Percentiles rank a stretch among this genome's conserved stretches.
Conservation (phyloP, 2,113 vertebrate species). For the Gymnogyps californianus region DNA sequence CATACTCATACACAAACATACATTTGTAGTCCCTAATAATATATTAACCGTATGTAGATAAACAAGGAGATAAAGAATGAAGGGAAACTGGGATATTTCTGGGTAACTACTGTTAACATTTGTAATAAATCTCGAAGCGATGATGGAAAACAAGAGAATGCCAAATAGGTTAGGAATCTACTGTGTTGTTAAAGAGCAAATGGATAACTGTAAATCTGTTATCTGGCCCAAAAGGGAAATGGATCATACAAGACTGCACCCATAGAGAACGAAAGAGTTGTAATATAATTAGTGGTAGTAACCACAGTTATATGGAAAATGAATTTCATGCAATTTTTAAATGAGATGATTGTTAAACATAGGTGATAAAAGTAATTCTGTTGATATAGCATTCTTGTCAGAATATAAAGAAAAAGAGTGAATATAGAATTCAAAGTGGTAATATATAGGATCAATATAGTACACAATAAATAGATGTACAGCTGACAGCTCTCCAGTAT, state of each 20-base stretch:
- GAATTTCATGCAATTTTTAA: not conserved
- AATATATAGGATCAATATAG: not conserved
- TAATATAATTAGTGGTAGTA: not conserved
- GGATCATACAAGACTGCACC: not conserved
- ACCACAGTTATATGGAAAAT: not conserved
- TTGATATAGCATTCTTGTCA: not conserved
- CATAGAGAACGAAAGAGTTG: not conserved
- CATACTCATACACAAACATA: not conserved
- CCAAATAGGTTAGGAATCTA: conserved; percentile 29
- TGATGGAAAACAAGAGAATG: conserved; percentile 33
- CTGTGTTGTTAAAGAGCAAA: not conserved
- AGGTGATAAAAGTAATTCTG: not conserved
- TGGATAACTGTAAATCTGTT: conserved; percentile 50
- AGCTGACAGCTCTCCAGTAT: not conserved
- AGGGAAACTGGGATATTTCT: conserved; percentile 12
- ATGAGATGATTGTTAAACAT: not conserved
- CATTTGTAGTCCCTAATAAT: not conserved
- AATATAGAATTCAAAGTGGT: not conserved
- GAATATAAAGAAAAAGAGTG: not conserved
- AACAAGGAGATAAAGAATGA: conserved; percentile 42
- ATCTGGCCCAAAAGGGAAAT: conserved; percentile 16
- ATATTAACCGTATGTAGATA: not conserved
- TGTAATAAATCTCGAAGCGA: conserved; percentile 26
- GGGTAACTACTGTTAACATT: conserved; percentile 21
- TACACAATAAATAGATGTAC: not conserved